Evolutionary conservation across 2,797 vertebrate species (phyloP).

Genomic region (Nannoperca australis): DNA sequence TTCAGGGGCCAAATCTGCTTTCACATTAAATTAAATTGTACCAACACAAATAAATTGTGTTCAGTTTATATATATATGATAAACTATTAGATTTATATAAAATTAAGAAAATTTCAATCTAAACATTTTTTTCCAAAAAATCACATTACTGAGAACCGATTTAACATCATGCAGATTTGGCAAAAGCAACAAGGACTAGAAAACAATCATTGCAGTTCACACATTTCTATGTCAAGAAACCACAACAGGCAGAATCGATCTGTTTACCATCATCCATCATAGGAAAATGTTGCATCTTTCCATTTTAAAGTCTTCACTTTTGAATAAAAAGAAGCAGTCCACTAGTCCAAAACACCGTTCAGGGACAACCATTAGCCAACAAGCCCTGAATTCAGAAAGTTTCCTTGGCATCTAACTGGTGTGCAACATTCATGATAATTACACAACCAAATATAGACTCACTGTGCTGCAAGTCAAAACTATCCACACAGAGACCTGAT

Average conservation of each 20-base stretch:
- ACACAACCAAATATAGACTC: slow-evolving; percentile 23
- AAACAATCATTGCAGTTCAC: slow-evolving; percentile 44
- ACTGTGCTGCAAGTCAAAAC: slow-evolving; percentile 28
- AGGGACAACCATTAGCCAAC: slow-evolving; percentile 11
- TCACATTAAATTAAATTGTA: slow-evolving; percentile 36
- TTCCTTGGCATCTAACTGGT: slow-evolving; percentile 31
- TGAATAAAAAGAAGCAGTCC: neutral
- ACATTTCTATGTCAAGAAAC: slow-evolving; percentile 50
- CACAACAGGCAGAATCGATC: slow-evolving; percentile 47
- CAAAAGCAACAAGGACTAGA: slow-evolving; percentile 48
- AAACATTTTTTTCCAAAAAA: slow-evolving; percentile 8
- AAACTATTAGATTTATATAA: slow-evolving; percentile 51
- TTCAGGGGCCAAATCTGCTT: slow-evolving; percentile 2
- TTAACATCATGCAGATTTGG: slow-evolving; percentile 64
- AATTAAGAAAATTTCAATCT: slow-evolving; percentile 47
- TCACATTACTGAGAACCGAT: slow-evolving; percentile 17
- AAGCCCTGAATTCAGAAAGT: slow-evolving; percentile 40
- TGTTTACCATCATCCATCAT: slow-evolving; percentile 21
- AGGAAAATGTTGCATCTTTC: slow-evolving; percentile 28
- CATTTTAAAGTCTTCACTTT: slow-evolving; percentile 2
- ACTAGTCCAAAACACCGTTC: neutral
- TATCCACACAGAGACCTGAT: slow-evolving; percentile 7
- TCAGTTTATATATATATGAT: slow-evolving; percentile 13
- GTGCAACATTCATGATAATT: slow-evolving; percentile 33
- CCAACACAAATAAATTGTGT: slow-evolving; percentile 27